Evolutionary conservation across 2,888 invertebrate genomes (phyloP).

Genomic region (Megaustenia siamemsis): DNA sequence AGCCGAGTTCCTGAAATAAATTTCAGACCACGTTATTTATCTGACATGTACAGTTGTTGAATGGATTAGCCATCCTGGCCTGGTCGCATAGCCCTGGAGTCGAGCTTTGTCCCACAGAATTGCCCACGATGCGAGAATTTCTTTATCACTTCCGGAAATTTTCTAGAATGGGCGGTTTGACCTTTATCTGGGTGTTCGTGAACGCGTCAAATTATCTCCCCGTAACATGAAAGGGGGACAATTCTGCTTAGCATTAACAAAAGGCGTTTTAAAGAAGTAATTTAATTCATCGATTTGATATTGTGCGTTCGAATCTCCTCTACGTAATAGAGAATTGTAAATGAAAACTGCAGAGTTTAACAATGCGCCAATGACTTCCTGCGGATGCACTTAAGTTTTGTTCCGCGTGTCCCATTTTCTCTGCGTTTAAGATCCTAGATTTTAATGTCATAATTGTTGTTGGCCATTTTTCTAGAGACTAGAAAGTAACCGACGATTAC

Average conservation of each 20-base stretch:
- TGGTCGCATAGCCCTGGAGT: not conserved
- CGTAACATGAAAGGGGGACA: not conserved
- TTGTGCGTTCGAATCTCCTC: not conserved
- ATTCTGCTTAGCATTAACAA: not conserved
- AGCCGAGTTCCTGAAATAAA: not conserved
- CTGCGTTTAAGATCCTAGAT: not conserved
- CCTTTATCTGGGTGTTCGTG: constrained; percentile 24
- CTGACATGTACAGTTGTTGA: constrained; percentile 10
- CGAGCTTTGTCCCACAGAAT: constrained; percentile 5
- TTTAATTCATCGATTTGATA: not conserved
- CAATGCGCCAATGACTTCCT: constrained; percentile 32
- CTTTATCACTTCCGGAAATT: constrained; percentile 34
- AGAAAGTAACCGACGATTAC: constrained; percentile 4
- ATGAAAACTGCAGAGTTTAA: not conserved
- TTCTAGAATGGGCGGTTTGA: not conserved
- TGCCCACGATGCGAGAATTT: not conserved
- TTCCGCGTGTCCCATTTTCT: not conserved
- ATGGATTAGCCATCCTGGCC: not conserved
- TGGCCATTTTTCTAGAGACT: constrained; percentile 6
- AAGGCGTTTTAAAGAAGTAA: not conserved
- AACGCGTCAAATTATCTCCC: constrained; percentile 38
- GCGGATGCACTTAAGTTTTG: constrained; percentile 22
- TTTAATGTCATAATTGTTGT: constrained; percentile 43
- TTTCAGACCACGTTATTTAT: not conserved
- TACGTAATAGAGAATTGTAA: constrained; percentile 1